These are phyloP conservation scores for Aplidium turbinatum DNA, from an alignment of 23 tunicate species.

Conservation along the genomic window DNA sequence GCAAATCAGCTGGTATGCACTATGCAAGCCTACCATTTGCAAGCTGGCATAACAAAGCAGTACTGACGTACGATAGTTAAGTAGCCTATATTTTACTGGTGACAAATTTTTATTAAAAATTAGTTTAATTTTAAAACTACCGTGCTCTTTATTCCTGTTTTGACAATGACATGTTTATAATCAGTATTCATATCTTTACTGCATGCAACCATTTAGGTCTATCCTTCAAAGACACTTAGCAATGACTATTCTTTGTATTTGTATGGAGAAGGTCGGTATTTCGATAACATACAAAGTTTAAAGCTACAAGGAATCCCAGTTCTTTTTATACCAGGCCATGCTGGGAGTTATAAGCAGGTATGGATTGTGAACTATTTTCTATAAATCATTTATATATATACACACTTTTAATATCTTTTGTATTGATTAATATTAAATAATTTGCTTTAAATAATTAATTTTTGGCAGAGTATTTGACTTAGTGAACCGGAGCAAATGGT, in stretches of 20 bases:
- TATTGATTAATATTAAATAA: too few species aligned
- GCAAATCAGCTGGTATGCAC: too few species aligned
- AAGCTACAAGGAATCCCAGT: constrained; percentile 78
- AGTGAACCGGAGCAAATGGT: too few species aligned
- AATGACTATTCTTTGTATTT: constrained; percentile 55
- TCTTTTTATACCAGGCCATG: constrained; percentile 82
- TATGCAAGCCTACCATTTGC: too few species aligned
- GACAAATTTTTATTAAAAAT: not conserved
- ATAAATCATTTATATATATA: too few species aligned
- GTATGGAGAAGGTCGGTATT: constrained; percentile 90
- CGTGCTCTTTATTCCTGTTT: not conserved
- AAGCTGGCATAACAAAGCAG: too few species aligned
- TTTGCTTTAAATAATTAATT: too few species aligned
- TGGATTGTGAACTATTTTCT: too few species aligned
- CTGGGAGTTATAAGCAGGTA: constrained; percentile 89
- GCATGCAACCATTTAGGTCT: not conserved
- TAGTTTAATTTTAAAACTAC: not conserved
- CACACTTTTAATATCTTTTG: too few species aligned
- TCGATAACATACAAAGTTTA: constrained; percentile 28
- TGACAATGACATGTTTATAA: not conserved
- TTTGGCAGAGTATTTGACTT: too few species aligned
- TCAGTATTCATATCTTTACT: constrained; percentile 24
- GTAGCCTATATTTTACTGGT: not conserved
- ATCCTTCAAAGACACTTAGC: not conserved
- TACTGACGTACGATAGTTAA: too few species aligned